Evolutionary conservation across 2,113 vertebrate species (phyloP).

Genomic region (Chaetops frenatus): DNA sequence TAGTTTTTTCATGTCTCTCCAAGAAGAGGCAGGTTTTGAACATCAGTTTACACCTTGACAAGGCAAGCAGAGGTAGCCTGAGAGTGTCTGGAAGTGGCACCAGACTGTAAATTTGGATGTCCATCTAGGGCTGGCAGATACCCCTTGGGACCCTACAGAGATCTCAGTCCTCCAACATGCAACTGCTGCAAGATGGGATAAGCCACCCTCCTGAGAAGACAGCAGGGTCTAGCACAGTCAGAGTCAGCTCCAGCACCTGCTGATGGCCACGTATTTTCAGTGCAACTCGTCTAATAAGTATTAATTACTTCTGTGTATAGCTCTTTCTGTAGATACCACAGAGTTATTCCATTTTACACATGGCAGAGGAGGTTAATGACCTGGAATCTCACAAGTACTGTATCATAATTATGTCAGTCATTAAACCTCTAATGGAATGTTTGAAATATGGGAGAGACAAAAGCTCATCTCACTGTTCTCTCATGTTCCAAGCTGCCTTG

Average conservation of each 20-base stretch:
- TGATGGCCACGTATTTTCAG: fast-evolving
- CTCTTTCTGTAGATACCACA: neutral
- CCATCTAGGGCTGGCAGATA: neutral
- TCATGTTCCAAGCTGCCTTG: neutral
- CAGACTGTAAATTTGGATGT: neutral
- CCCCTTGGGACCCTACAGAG: neutral
- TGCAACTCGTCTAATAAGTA: neutral
- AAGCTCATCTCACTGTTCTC: neutral
- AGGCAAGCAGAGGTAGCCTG: neutral
- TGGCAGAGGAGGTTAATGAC: neutral
- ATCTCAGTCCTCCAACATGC: neutral
- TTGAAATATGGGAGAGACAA: neutral
- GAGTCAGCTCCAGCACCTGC: neutral
- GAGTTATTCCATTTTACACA: neutral
- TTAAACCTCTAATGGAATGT: neutral
- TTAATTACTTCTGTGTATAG: neutral
- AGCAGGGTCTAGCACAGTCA: neutral
- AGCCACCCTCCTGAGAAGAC: neutral
- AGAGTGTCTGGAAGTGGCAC: neutral
- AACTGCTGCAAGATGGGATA: neutral
- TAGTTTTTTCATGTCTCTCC: neutral
- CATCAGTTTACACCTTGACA: neutral
- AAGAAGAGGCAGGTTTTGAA: neutral
- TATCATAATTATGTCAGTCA: neutral
- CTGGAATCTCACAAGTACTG: neutral